Base-by-base conservation (phyloP, 1,140 invertebrate species). In the Cydia pomonella region DNA sequence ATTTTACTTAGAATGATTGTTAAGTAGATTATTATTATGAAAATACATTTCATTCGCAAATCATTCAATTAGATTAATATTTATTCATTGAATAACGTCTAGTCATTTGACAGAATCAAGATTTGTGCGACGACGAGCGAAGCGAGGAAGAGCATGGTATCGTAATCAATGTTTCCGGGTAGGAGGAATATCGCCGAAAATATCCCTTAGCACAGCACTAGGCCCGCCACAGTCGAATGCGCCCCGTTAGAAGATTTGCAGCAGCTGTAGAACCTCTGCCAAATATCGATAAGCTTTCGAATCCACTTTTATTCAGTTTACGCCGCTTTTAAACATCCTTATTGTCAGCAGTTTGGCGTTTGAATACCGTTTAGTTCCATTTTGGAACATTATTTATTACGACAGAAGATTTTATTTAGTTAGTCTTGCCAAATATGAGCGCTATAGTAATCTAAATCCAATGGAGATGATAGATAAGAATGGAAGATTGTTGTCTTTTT, bases 271-370 rank as follows among this genome's bases (percentile, higher is more conserved):
- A 59, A 59, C 53, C 53, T 23, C n/a, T 59, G 53, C 53, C 53
- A 59, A 59, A 59, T 59, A 59, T 59, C 53, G 53, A 59, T 59
- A 59, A 59, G 53, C 53, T 59, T 59, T 23, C n/a, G 53, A 23
- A 59, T 59, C 53, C 53, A 59, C 21, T 23, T 59, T 59, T 59
- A 59, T 59, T 59, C 53, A 59, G 53, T 23, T 59, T 59, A 23
- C 21, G 21, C 16, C 53, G 53, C 53, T 59, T 59, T 59, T 59
- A 59, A 9, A 10, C 53, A 59, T 18, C 18, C 53, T 59, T 59
- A 59, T 59, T 59, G 53, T 23, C 53, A 59, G 53, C 53, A 59
- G 18, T 59, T 59, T 59, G 23, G 21, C 16, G 21, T 12, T 59
- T 53, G 23, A 59, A 59, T 12, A 10, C 21, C 23, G 21, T 23